Percentiles rank a stretch among this genome's conserved stretches.
phyloP scores from a whole-genome alignment of 2,888 invertebrate genomes.

The Ichneumoninae sp. region DNA sequence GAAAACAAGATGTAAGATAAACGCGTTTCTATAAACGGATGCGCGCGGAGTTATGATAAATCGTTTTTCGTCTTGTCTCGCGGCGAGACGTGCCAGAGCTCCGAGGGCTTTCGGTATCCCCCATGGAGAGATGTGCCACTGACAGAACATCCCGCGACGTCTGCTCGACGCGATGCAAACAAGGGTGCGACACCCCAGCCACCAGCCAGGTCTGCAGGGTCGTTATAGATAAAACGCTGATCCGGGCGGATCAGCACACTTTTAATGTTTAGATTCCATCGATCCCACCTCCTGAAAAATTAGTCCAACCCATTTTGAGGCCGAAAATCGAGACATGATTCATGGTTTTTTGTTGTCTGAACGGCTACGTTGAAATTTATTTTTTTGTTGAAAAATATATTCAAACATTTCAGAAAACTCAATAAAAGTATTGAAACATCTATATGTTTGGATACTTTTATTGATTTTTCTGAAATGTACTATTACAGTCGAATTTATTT shows the following conservation, averaged over 20 bases:
- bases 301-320: neutral
- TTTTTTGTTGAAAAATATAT: neutral
- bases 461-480: too few species aligned
- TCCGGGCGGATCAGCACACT: neutral
- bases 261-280: neutral
- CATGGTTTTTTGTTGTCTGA: too few species aligned
- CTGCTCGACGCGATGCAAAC: neutral
- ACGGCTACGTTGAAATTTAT: too few species aligned
- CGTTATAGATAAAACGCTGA: constrained; percentile 2
- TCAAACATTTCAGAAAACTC: neutral
- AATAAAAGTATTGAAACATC: neutral
- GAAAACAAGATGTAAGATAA: constrained; percentile 16
- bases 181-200: constrained; percentile 2
- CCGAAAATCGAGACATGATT: neutral
- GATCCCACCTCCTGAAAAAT: neutral
- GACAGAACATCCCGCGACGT: constrained; percentile 16
- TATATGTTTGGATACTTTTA: too few species aligned
- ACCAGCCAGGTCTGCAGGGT: neutral
- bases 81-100: constrained; percentile 24
- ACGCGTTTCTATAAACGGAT: neutral
- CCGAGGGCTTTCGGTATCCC: neutral
- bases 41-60: constrained; percentile 34
- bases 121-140: constrained; percentile 16
- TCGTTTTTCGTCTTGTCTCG: constrained; percentile 33
- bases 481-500: too few species aligned